Conservation (phyloP, 2,113 vertebrate genomes). For the Proterorhinus semilunaris region DNA sequence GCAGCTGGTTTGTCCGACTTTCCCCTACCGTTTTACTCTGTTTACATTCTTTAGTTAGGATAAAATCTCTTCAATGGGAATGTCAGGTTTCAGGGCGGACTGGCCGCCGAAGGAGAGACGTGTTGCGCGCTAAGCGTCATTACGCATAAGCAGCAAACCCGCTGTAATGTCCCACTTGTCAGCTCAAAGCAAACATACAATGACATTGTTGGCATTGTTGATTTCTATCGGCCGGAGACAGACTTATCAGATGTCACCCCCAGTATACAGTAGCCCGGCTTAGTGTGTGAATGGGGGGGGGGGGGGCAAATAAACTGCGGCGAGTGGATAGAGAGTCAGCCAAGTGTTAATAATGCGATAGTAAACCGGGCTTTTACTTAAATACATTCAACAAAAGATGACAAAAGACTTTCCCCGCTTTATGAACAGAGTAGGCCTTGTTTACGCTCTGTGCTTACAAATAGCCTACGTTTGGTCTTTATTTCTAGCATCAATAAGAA, state of each 20-base stretch:
- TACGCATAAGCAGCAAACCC: conserved; percentile 23
- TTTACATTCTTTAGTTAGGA: conserved; percentile 9
- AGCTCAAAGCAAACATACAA: conserved; percentile 15
- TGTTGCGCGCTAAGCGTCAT: conserved; percentile 32
- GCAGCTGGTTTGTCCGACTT: conserved; percentile 42
- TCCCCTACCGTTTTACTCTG: conserved; percentile 23
- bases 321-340: conserved; percentile 5
- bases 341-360: background rate
- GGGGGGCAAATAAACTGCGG: conserved; percentile 24
- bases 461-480: background rate
- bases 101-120: background rate
- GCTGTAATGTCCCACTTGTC: background rate
- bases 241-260: conserved; percentile 50
- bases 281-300: conserved; percentile 13
- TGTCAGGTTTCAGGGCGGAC: conserved; percentile 17
- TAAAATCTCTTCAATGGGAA: conserved; percentile 15
- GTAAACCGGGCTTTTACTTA: background rate
- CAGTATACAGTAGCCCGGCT: conserved; percentile 36
- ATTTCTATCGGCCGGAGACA: conserved; percentile 47
- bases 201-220: conserved; percentile 55
- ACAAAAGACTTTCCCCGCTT: background rate
- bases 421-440: background rate
- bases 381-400: background rate
- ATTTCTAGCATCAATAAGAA: background rate
- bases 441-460: background rate